These are phyloP conservation scores for Hydrolagus affinis DNA, from an alignment of 2,113 vertebrate species.

Conservation along the genomic window DNA sequence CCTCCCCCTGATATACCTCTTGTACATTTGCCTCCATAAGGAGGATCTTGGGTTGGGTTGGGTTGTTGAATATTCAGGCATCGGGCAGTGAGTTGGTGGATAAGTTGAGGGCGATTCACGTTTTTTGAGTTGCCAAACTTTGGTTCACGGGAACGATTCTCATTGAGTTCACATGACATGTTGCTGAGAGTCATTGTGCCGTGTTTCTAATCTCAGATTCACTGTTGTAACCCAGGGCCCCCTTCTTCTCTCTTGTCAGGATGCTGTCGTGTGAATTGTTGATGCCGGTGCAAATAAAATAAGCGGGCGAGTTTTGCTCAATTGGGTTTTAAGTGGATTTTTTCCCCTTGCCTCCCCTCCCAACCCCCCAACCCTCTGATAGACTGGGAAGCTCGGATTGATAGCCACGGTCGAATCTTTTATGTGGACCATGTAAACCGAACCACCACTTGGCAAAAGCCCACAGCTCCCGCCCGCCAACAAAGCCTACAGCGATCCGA, in stretches of 20 bases:
- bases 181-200: not conserved
- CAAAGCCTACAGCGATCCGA: slow-evolving; percentile 92
- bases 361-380: too few species aligned
- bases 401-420: slow-evolving; percentile 95
- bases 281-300: too few species aligned
- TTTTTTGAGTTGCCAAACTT: not conserved
- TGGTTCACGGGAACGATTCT: too few species aligned
- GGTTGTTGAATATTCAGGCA: too few species aligned
- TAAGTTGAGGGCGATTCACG: not conserved
- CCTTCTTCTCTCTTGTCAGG: not conserved
- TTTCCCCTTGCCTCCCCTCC: not conserved
- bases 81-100: not conserved
- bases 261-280: too few species aligned
- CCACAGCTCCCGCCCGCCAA: slow-evolving; percentile 82
- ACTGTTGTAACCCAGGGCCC: not conserved
- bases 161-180: too few species aligned
- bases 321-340: not conserved
- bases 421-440: slow-evolving; percentile 97
- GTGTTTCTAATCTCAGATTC: not conserved
- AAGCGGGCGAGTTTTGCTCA: too few species aligned
- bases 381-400: slow-evolving; percentile 98
- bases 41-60: not conserved
- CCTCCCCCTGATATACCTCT: not conserved
- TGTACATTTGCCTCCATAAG: not conserved
- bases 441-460: slow-evolving; percentile 94